These are phyloP conservation scores for Carassius auratus DNA, from an alignment of 2,113 vertebrate genomes.

Conservation along the genomic window DNA sequence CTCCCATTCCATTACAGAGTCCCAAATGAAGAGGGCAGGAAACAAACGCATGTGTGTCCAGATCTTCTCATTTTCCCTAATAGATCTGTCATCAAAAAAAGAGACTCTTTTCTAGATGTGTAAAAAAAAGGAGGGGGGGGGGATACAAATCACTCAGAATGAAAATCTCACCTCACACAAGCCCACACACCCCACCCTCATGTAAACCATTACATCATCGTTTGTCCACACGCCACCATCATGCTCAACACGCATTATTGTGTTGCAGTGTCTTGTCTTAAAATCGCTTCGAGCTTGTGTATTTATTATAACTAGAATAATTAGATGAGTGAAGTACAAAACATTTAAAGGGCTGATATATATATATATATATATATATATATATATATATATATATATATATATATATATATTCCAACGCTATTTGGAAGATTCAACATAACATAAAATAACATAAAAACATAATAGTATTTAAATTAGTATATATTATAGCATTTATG, in stretches of 20 bases:
- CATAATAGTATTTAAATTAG: no score
- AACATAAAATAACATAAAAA: no score
- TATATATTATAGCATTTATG: neutral
- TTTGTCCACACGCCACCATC: constrained; percentile 41
- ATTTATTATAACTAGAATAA: neutral
- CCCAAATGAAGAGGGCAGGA: neutral
- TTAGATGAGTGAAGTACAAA: neutral
- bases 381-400: no score
- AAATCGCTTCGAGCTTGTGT: neutral
- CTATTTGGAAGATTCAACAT: neutral
- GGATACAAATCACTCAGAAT: constrained; percentile 35
- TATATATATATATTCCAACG: neutral
- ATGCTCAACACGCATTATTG: neutral
- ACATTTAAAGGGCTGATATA: neutral
- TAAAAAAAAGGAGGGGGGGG: constrained; percentile 14
- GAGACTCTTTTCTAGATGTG: constrained; percentile 28
- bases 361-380: no score
- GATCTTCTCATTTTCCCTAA: constrained; percentile 9
- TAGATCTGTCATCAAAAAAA: constrained; percentile 30
- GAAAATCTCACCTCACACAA: constrained; percentile 35
- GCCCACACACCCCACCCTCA: constrained; percentile 22
- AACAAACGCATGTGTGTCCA: neutral
- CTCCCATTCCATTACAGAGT: neutral
- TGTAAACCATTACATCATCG: constrained; percentile 45
- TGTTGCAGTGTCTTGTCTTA: neutral